Conservation (phyloP, 1,140 invertebrate genomes). For the Zaprionus camerounensis region DNA sequence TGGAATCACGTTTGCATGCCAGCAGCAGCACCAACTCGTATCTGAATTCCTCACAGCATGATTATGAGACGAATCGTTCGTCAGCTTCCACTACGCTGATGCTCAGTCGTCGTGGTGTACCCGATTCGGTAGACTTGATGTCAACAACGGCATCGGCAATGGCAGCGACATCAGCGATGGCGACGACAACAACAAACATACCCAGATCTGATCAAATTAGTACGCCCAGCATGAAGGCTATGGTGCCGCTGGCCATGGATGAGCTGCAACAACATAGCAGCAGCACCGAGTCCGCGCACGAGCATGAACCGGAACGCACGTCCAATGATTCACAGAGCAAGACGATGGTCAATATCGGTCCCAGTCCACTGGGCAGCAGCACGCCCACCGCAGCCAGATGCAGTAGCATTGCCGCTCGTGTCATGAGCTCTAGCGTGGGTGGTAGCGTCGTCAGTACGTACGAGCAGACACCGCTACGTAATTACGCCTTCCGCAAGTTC, state of each 20-base stretch:
- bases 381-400: conserved; percentile 83
- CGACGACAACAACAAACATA: conserved; percentile 35
- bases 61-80: conserved; percentile 82
- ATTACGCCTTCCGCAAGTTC: conserved; percentile 64
- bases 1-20: conserved; percentile 86
- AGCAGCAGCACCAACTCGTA: conserved; percentile 70
- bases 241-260: conserved; percentile 86
- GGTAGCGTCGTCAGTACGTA: conserved; percentile 69
- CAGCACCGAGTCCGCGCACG: conserved; percentile 87
- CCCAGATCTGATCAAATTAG: conserved; percentile 79
- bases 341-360: conserved; percentile 53
- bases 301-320: conserved; percentile 83
- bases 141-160: conserved; percentile 44
- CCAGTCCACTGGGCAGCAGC: conserved; percentile 83
- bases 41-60: conserved; percentile 75
- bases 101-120: conserved; percentile 70
- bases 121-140: conserved; percentile 62
- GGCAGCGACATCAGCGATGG: conserved; percentile 29
- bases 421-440: conserved; percentile 79
- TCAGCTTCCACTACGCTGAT: conserved; percentile 81
- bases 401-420: conserved; percentile 64
- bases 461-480: conserved; percentile 58
- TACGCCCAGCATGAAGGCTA: conserved; percentile 85
- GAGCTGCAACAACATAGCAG: conserved; percentile 86
- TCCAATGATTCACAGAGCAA: conserved; percentile 57